These are phyloP conservation scores for Pherbina coryleti DNA, from an alignment of 2,888 invertebrate species.

Conservation along the genomic window DNA sequence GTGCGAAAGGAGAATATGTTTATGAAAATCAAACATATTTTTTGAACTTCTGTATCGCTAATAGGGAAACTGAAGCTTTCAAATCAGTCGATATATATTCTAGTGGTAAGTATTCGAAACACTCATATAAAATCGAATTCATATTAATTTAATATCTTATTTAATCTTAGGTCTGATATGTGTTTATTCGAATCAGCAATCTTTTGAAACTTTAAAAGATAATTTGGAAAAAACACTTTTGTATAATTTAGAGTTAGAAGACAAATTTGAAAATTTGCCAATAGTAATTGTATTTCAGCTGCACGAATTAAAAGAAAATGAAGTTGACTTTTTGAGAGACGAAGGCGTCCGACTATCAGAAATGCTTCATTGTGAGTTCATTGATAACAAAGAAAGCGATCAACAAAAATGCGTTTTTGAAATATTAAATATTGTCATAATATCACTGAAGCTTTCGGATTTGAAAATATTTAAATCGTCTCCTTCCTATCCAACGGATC, in stretches of 20 bases:
- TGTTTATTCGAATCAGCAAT: slow-evolving; percentile 90
- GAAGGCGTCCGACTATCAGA: slow-evolving; percentile 92
- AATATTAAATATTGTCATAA: slow-evolving; percentile 69
- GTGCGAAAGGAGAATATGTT: slow-evolving; percentile 84
- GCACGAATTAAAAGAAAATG: slow-evolving; percentile 87
- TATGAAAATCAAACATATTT: slow-evolving; percentile 85
- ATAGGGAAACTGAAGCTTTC: slow-evolving; percentile 89
- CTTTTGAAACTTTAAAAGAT: slow-evolving; percentile 91
- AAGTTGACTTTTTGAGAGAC: slow-evolving; percentile 85
- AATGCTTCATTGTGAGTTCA: slow-evolving; percentile 73
- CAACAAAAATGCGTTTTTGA: slow-evolving; percentile 70
- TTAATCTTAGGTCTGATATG: slow-evolving; percentile 79
- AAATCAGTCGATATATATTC: slow-evolving; percentile 89
- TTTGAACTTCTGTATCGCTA: slow-evolving; percentile 87
- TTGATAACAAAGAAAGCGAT: slow-evolving; percentile 68
- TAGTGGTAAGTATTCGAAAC: slow-evolving; percentile 76
- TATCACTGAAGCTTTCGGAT: slow-evolving; percentile 67
- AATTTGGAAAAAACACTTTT: slow-evolving; percentile 92
- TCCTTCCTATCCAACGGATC: slow-evolving; percentile 68
- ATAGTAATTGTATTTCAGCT: slow-evolving; percentile 91
- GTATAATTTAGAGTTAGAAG: slow-evolving; percentile 90
- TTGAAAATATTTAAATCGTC: slow-evolving; percentile 68
- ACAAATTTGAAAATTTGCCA: slow-evolving; percentile 89
- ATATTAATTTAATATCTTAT: not conserved
- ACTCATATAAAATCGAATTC: not conserved